Evolutionary conservation across 2,113 vertebrate species (phyloP).

Genomic region (Epinephelus moara): DNA sequence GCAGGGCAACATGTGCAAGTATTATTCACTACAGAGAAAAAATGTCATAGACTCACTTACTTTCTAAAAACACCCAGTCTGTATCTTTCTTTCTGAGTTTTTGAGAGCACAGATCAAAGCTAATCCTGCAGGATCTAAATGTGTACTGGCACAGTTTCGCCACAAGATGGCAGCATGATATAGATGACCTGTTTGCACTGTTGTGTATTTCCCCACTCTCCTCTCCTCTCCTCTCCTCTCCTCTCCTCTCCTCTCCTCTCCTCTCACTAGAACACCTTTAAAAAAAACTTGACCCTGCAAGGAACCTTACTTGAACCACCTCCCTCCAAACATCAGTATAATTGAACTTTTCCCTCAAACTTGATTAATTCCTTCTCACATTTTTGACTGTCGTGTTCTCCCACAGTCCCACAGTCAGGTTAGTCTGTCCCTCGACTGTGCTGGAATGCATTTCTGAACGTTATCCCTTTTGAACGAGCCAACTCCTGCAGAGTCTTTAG

Average conservation of each 20-base stretch:
- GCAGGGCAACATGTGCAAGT: neutral
- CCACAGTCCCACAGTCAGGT: conserved; percentile 40
- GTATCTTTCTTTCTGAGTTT: neutral
- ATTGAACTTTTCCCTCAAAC: conserved; percentile 42
- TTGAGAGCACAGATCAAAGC: neutral
- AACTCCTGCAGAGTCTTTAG: conserved; percentile 53
- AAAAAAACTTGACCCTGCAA: neutral
- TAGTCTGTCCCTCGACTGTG: conserved; percentile 56
- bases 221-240: neutral
- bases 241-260: neutral
- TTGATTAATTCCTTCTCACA: conserved; percentile 45
- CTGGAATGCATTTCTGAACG: conserved; percentile 60
- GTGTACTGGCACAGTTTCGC: conserved; percentile 30
- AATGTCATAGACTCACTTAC: no score
- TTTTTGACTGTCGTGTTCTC: conserved; percentile 49
- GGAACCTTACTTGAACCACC: conserved; percentile 24
- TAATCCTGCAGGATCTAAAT: neutral
- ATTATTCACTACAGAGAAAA: neutral
- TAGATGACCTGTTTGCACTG: neutral
- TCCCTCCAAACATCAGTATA: conserved; percentile 20
- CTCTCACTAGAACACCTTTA: neutral
- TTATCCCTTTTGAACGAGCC: conserved; percentile 41
- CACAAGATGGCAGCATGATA: conserved; percentile 74
- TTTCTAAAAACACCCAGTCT: neutral
- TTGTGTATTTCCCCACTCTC: neutral